Percentiles rank a stretch among this genome's conserved stretches.
phyloP scores from a whole-genome alignment of 1,140 invertebrate genomes.

The Penaeus indicus region DNA sequence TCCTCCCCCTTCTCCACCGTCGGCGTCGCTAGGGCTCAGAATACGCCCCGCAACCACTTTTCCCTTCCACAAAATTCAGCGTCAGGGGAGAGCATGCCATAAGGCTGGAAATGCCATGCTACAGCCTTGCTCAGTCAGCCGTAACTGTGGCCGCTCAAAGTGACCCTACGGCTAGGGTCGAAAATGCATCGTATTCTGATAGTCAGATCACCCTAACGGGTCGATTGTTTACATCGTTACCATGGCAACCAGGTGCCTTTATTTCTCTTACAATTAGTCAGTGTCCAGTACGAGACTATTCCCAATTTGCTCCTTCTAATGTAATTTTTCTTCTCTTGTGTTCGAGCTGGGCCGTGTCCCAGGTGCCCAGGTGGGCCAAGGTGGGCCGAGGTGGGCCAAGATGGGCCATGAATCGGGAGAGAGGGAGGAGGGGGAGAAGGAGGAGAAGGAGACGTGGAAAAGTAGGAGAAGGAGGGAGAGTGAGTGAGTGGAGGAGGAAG shows the following conservation, averaged over 20 bases:
- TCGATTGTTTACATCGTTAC: slow-evolving; percentile 47
- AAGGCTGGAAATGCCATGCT: neutral
- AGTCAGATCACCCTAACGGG: slow-evolving; percentile 19
- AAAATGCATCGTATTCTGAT: slow-evolving; percentile 26
- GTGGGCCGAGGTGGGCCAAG: too few relatives aligned
- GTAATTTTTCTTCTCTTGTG: slow-evolving; percentile 43
- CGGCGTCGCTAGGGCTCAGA: neutral
- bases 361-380: too few relatives aligned
- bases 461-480: neutral
- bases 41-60: neutral
- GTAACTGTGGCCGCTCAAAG: neutral
- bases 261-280: slow-evolving; percentile 51
- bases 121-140: slow-evolving; percentile 3
- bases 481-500: neutral
- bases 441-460: neutral
- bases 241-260: slow-evolving; percentile 50
- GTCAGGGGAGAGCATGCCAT: too few relatives aligned
- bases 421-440: too few relatives aligned
- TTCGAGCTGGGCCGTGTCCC: neutral
- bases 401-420: too few relatives aligned
- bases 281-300: slow-evolving; percentile 50
- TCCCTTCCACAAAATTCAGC: neutral
- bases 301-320: slow-evolving; percentile 43
- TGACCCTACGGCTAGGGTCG: slow-evolving; percentile 25
- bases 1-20: neutral